Base-by-base conservation (phyloP, 2,797 vertebrate species). In the Sebastes wilsoni region DNA sequence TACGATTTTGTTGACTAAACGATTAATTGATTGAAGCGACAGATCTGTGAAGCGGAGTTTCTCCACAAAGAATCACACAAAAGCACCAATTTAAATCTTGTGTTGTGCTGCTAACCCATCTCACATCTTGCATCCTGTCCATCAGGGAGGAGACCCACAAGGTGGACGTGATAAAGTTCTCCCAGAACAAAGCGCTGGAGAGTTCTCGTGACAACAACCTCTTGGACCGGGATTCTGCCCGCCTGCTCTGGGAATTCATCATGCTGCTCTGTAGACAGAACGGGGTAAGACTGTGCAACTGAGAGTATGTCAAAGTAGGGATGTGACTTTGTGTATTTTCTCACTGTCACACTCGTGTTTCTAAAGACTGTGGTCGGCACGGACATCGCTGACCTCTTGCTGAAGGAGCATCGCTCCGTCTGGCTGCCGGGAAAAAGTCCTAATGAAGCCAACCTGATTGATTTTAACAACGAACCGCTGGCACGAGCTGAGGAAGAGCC, bases 381-480 rank as follows among this genome's bases (percentile, higher is more conserved):
- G 1, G 99, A 99, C 91, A 96, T 99, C 0, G 97, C 98, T 0
- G 99, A 99, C 84, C 96, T 99, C 32, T 38, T 99, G 88, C 88
- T 99, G 68, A 97, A 96, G 83, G 98, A 99, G 90, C 98, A 99
- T 86, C 97, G 95, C 72, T 99, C 98, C 0, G 97, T 96, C 56
- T 99, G 98, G 99, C 96, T 99, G 52, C 99, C 99, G 0, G 99
- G 98, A 28, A 99, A 99, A 86, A 98, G 98, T 2, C 99, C 99
- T 27, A 97, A 98, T 2, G 98, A 99, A 85, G 97, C 98, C n/a
- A 99, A 99, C 89, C 85, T 99, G 86, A 99, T 99, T 3, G 99
- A 99, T 90, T 99, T 99, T 72, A 99, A 95, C 83, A 98, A 97
- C 0, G 98, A 99, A 79, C 97, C 97, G 0, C 84, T 98, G 88